Evolutionary conservation across 2,113 vertebrate genomes (phyloP).

Genomic region (Cranoglanis bouderius): DNA sequence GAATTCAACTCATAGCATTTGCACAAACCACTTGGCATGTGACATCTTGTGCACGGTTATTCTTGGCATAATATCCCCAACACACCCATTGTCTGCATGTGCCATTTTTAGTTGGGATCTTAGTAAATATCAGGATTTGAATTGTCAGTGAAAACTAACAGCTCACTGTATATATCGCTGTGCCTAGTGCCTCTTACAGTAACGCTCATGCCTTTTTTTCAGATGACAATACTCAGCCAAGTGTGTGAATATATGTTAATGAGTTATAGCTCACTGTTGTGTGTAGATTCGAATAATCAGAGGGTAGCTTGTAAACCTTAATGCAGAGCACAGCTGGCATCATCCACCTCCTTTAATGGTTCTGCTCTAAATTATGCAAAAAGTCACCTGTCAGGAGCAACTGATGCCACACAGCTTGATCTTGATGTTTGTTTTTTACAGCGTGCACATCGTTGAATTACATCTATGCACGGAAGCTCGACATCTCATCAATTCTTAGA

Average conservation of each 20-base stretch:
- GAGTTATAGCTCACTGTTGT: conserved; percentile 15
- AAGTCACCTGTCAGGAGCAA: conserved; percentile 9
- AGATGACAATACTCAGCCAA: background rate
- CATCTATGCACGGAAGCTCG: background rate
- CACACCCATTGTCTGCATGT: background rate
- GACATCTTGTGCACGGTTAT: background rate
- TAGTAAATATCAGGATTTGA: background rate
- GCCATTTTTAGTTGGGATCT: background rate
- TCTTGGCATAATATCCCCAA: background rate
- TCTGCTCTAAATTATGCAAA: conserved; percentile 42
- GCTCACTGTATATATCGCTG: background rate
- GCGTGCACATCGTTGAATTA: background rate
- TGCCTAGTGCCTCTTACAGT: background rate
- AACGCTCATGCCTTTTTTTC: conserved; percentile 5
- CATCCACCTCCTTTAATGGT: conserved; percentile 31
- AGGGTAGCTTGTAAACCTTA: conserved; percentile 7
- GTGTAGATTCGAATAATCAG: conserved; percentile 27
- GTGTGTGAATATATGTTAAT: conserved; percentile 20
- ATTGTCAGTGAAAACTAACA: background rate
- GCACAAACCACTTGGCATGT: background rate
- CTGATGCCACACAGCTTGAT: background rate
- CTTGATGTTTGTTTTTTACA: conserved; percentile 25
- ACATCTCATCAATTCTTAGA: background rate
- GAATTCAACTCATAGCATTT: background rate
- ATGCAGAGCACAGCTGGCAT: conserved; percentile 34